These are phyloP conservation scores for Drosophila pseudoobscura DNA, from an alignment of 1,140 invertebrate species.

Conservation along the genomic window DNA sequence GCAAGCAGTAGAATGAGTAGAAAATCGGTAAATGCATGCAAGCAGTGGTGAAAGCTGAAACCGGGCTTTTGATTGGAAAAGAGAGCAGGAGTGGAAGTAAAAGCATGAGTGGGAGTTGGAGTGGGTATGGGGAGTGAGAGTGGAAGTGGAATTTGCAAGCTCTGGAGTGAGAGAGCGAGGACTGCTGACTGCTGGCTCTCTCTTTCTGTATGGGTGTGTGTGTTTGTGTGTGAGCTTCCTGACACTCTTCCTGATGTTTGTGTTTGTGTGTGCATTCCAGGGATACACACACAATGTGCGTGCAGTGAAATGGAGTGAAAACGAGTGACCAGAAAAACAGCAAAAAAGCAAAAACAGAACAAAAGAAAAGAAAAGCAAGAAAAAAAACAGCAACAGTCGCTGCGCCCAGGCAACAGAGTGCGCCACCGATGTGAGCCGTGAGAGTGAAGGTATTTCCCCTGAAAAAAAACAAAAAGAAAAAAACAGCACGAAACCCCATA, in stretches of 20 bases:
- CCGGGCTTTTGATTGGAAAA: too few species aligned
- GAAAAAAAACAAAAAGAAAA: background rate
- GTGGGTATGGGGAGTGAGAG: background rate
- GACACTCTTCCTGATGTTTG: constrained; percentile 32
- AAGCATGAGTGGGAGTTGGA: background rate
- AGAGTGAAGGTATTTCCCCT: constrained; percentile 21
- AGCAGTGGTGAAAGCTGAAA: too few species aligned
- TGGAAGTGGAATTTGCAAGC: background rate
- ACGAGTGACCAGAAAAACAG: constrained; percentile 18
- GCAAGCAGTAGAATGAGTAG: too few species aligned
- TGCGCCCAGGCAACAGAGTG: background rate
- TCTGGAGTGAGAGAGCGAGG: background rate
- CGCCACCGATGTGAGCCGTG: constrained; percentile 5
- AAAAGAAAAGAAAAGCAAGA: background rate
- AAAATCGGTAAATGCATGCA: too few species aligned
- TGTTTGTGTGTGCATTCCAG: constrained; percentile 41
- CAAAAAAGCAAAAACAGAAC: constrained; percentile 18
- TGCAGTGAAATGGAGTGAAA: constrained; percentile 44
- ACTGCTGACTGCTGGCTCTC: background rate
- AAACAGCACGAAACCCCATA: constrained; percentile 2
- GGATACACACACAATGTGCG: constrained; percentile 60
- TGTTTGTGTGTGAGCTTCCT: constrained; percentile 42
- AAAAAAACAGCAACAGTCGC: background rate
- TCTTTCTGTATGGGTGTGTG: constrained; percentile 2
- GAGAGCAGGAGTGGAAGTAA: background rate